Evolutionary conservation across 1,140 invertebrate species (phyloP).

Genomic region (Mesaphorura yosii): DNA sequence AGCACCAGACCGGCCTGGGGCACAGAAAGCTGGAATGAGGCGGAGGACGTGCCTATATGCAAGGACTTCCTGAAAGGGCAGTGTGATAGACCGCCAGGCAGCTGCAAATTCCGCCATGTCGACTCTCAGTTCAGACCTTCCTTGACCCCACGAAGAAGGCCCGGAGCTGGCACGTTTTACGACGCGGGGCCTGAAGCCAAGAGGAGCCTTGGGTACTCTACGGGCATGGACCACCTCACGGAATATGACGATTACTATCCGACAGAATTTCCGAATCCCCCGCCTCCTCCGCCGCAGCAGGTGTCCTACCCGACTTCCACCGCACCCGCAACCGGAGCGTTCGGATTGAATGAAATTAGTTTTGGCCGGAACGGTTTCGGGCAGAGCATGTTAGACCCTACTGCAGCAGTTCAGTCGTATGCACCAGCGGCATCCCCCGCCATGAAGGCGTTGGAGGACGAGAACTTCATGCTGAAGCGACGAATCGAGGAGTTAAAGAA

Average conservation of each 20-base stretch:
- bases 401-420: not conserved
- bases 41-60: conserved; percentile 50
- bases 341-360: no score
- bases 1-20: not conserved
- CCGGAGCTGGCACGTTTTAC: conserved; percentile 18
- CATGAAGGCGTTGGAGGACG: conserved; percentile 50
- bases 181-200: conserved; percentile 28
- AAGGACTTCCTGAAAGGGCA: conserved; percentile 64
- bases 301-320: not conserved
- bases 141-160: conserved; percentile 12
- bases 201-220: not conserved
- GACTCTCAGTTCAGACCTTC: not conserved
- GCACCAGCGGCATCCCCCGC: conserved; percentile 12
- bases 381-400: not conserved
- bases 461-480: conserved; percentile 56
- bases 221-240: not conserved
- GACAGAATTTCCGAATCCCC: conserved; percentile 2
- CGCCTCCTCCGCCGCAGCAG: conserved; percentile 12
- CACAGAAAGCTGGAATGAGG: not conserved
- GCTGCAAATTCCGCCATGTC: conserved; percentile 36
- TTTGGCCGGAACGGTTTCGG: conserved; percentile 1
- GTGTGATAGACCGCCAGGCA: conserved; percentile 45
- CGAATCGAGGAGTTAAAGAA: conserved; percentile 48
- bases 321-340: not conserved
- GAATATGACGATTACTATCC: conserved; percentile 14